Base-by-base conservation (phyloP, 53 echinoderm and acorn worm species). In the Paelopatides confundens region DNA sequence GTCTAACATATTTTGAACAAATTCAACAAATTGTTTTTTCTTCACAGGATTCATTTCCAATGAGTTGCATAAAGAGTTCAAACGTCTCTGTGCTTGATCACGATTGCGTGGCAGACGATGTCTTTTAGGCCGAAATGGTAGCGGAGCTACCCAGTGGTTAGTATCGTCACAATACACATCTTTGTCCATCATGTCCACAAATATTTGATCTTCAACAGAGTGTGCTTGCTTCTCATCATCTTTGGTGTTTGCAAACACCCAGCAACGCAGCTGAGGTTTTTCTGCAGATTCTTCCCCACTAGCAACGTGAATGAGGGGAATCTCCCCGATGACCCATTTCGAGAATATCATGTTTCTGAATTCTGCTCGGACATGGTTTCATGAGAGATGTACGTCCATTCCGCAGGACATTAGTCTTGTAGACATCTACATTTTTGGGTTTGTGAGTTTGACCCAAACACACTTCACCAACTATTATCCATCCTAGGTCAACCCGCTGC, bases 401-500 rank as follows among this genome's bases (percentile, higher is more conserved):
- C 7, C 35, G 30, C 15, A 87, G 69, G 9, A 87, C 79, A 31
- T 77, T 79, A 18, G 87, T 87, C 35, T 65, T 67, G 65, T 38
- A 83, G 32, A 81, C 46, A 26, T 82, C 82, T 2, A 87, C 65
- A 21, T n/a, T 53, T 10, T 2, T 11, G 26, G 82, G 82, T 34
- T 69, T 82, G 71, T 91, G 82, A 10, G 87, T 62, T 24, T 40
- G 68, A 17, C 82, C 63, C 33, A 91, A 43, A 54, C 91, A 91
- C 33, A 78, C 69, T 33, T 87, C 87, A 11, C 91, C 87, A 0
- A 91, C 83, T 8, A 91, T 62, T 9, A 91, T 87, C 91, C 91
- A 87, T 2, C 89, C 89, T 53, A 89, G 66, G 52, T 82, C 82
- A 48, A 88, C 21, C 31, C 81, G 50, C 36, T 88, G 82, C 18